Base-by-base conservation (phyloP, 2,888 invertebrate genomes). In the Cerastis leucographa region DNA sequence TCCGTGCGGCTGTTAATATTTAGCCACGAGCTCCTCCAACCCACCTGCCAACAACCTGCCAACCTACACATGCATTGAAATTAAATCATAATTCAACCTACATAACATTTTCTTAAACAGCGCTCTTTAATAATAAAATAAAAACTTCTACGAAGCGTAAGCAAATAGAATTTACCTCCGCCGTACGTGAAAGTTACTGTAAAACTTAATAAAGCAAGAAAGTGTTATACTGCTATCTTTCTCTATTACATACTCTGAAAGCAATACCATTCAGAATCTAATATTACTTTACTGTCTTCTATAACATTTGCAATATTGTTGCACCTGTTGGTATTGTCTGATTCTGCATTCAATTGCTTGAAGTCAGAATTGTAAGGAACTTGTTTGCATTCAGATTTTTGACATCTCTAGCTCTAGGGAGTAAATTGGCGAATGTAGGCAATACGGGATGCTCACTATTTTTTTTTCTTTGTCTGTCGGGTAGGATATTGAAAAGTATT, bases 241-340 rank as follows among this genome's bases (percentile, higher is more conserved):
- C 69, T 69, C 14, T 76, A 29, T 54, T n/a, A 56, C 54, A n/a
- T n/a, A 35, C 3, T 68, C 40, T 6, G 54, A 79, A 59, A 62
- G 49, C 42, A 78, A 74, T 79, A 68, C 29, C 11, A 78, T 68
- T 78, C 46, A 25, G 73, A 78, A 74, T 29, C 56, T 74, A 56
- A 79, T 78, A 56, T 74, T 22, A 54, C 65, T 42, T 46, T 12
- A 70, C 69, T 25, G 69, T 61, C n/a, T 46, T 61, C 59, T 35
- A 61, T 35, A 80, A 29, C 40, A 66, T 35, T 22, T 79, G 65
- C 80, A 80, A 80, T 75, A 80, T 11, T 17, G 44, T 25, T 65
- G 80, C 69, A 80, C 80, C 80, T 75, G 78, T 46, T 64, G 25
- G n/a, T 70, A 70, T 80, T 75, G 59, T 22, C 40, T 59, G 69